Evolutionary conservation across 2,888 invertebrate genomes (phyloP).

Genomic region (Watsonalla binaria): DNA sequence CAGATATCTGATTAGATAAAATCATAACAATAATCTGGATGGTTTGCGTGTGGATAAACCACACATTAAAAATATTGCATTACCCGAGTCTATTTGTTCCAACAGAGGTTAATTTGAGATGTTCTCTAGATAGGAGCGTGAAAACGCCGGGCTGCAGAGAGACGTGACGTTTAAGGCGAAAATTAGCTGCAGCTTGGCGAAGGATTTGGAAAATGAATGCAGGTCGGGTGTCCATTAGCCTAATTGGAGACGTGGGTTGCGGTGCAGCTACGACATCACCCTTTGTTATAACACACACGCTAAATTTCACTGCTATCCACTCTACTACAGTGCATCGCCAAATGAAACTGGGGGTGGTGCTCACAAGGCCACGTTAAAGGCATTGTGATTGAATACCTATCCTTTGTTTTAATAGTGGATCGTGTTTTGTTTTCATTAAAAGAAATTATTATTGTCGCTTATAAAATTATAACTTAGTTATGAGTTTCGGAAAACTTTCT

Average conservation of each 20-base stretch:
- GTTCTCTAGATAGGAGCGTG: constrained; percentile 13
- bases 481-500: too few species aligned
- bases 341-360: neutral
- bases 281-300: constrained; percentile 46
- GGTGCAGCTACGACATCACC: constrained; percentile 41
- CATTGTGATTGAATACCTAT: too few species aligned
- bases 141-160: constrained; percentile 32
- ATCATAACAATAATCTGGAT: too few species aligned
- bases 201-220: constrained; percentile 74
- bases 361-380: neutral
- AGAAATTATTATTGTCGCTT: too few species aligned
- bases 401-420: too few species aligned
- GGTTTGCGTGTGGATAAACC: too few species aligned
- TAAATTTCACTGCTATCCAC: constrained; percentile 24
- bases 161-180: constrained; percentile 59
- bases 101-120: neutral
- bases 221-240: constrained; percentile 77
- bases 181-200: constrained; percentile 75
- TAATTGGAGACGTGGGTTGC: constrained; percentile 68
- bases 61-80: too few species aligned
- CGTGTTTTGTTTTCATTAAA: too few species aligned
- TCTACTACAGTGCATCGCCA: neutral
- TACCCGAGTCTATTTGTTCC: neutral
- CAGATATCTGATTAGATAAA: too few species aligned
- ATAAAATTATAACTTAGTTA: too few species aligned